Percentiles rank a stretch among this genome's conserved stretches.
Evolutionary conservation across 2,113 vertebrate species (phyloP).

Genomic region (Canis aureus): DNA sequence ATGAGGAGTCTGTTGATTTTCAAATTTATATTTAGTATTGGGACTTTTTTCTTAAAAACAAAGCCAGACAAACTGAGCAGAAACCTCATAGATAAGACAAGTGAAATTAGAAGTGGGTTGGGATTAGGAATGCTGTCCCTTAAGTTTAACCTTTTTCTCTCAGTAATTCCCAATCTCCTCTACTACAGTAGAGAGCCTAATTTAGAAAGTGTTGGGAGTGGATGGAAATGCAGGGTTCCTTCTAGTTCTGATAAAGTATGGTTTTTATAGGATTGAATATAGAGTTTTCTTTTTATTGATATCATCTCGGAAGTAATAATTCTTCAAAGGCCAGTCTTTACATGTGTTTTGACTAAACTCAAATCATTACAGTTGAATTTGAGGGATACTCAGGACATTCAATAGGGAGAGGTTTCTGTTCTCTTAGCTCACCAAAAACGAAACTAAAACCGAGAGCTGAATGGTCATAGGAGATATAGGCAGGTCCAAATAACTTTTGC

Average conservation of each 20-base stretch:
- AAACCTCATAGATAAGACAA: not conserved
- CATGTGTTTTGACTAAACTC: not conserved
- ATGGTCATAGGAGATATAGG: not conserved
- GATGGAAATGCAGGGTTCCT: not conserved
- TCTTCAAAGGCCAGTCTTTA: constrained; percentile 13
- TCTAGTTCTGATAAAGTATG: not conserved
- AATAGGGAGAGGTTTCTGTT: not conserved
- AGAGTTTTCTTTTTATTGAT: not conserved
- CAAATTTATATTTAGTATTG: not conserved
- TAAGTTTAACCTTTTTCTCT: not conserved
- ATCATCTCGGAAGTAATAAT: not conserved
- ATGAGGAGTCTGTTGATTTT: not conserved
- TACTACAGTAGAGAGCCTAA: not conserved
- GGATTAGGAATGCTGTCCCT: not conserved
- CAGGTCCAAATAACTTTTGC: not conserved
- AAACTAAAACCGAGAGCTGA: not conserved
- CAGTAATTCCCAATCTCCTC: not conserved
- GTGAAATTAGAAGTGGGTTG: not conserved
- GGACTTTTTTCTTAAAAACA: not conserved
- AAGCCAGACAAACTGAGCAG: not conserved
- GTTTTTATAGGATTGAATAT: not conserved
- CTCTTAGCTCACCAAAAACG: not conserved
- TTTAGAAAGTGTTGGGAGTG: not conserved
- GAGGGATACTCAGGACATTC: not conserved
- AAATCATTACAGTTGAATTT: not conserved